These are phyloP conservation scores for Chymomyza amoena DNA, from an alignment of 2,888 invertebrate genomes.

Conservation along the genomic window DNA sequence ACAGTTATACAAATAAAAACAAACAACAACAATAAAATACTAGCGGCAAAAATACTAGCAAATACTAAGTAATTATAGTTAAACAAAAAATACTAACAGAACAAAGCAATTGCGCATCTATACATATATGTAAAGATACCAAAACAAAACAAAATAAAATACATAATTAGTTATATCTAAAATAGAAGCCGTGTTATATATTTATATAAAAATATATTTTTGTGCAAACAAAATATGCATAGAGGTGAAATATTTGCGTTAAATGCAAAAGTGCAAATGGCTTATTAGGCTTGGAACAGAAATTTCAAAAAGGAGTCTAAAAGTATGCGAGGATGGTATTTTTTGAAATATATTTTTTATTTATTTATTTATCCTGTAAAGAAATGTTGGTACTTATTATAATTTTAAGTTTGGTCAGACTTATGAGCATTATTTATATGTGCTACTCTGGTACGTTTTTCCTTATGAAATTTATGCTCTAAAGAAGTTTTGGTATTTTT, in stretches of 20 bases:
- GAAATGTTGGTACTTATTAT: too few relatives aligned
- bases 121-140: constrained; percentile 35
- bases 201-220: constrained; percentile 14
- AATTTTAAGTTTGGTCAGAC: too few relatives aligned
- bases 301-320: not conserved
- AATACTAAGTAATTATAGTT: constrained; percentile 27
- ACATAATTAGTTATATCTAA: not conserved
- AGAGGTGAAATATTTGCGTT: constrained; percentile 60
- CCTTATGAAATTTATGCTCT: too few relatives aligned
- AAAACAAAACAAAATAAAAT: not conserved
- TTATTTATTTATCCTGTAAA: too few relatives aligned
- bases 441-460: too few relatives aligned
- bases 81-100: constrained; percentile 33
- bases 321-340: not conserved
- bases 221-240: constrained; percentile 47
- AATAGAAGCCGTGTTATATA: not conserved
- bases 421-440: too few relatives aligned
- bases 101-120: constrained; percentile 58
- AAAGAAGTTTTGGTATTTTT: too few relatives aligned
- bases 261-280: constrained; percentile 14
- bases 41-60: constrained; percentile 27
- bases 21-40: constrained; percentile 28
- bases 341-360: too few relatives aligned
- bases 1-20: constrained; percentile 22
- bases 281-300: not conserved